phyloP scores from a whole-genome alignment of 92 coral and sea anemone genomes.

The Siderastrea siderea region DNA sequence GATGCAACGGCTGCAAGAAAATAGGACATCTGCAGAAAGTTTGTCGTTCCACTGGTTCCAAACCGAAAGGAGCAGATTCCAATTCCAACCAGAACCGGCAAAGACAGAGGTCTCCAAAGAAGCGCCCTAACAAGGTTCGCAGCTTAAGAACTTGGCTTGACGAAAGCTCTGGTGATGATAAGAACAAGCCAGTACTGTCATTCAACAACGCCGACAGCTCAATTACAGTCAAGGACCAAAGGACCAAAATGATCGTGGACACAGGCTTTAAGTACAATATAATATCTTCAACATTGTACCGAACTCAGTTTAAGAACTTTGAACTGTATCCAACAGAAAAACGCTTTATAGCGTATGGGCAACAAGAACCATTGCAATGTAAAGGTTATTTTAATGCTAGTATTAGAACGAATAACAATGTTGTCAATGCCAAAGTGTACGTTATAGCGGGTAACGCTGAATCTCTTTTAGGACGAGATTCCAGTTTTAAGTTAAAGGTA shows the following conservation, averaged over 20 bases:
- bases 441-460: conserved; percentile 62
- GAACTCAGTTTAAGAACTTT: conserved; percentile 2
- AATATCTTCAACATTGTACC: background rate
- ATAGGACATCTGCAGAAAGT: conserved; percentile 55
- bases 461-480: conserved; percentile 48
- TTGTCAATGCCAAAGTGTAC: conserved; percentile 37
- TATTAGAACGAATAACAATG: background rate
- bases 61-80: background rate
- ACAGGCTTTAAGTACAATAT: too few species aligned
- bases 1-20: conserved; percentile 39
- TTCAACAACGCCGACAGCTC: conserved; percentile 31
- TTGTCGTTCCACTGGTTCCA: conserved; percentile 16
- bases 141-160: background rate
- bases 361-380: conserved; percentile 5
- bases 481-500: conserved; percentile 32
- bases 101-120: background rate
- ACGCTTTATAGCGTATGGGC: conserved; percentile 52
- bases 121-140: background rate
- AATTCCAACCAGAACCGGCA: background rate
- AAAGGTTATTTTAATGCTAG: conserved; percentile 8
- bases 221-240: background rate
- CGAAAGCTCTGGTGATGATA: background rate
- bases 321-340: conserved; percentile 49
- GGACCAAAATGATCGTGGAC: too few species aligned
- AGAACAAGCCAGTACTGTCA: conserved; percentile 16